Base-by-base conservation (phyloP, 2,113 vertebrate genomes). In the Oreotrochilus melanogaster region DNA sequence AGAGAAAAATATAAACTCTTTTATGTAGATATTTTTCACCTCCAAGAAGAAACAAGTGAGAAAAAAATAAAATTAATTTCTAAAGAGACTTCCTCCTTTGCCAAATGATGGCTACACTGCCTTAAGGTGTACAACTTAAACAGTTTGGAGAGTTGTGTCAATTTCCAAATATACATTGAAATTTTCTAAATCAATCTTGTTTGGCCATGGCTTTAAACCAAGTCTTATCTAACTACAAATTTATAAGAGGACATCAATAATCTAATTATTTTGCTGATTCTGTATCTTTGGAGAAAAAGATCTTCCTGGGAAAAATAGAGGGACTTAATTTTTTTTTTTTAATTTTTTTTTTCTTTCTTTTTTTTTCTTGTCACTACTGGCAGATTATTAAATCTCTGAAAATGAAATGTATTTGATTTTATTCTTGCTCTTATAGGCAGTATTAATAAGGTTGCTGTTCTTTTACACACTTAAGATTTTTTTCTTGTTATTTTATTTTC, bases 401-500 rank as follows among this genome's bases (percentile, higher is more conserved):
- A 92, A 74, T 56, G 8, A 86, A 78, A 50, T 31, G 7, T 65
- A 35, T 92, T 89, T 91, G 10, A 66, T 94, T 95, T 94, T 88
- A 48, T 93, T 93, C 69, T 86, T 78, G 27, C 10, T 91, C 35
- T 76, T 87, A 65, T 14, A 58, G 48, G 62, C 81, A 75, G 21
- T 87, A 85, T 89, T 93, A 91, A 81, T 76, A 74, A 91, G 71
- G 50, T 48, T 81, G 31, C 50, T 89, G 33, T 78, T 94, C 75
- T 95, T 93, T 88, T 80, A 54, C 33, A 53, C 64, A 76, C 33
- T 91, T 50, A 22, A 66, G 50, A 61, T 67, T 91, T 91, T 88
- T 92, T 95, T 73, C 72, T 80, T 66, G 89, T 35, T 67, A 45
- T 88, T 95, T 81, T 95, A 93, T 96, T 96, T 97, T 87, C 37